These are phyloP conservation scores for Deilephila elpenor DNA, from an alignment of 2,888 invertebrate genomes.

Conservation along the genomic window DNA sequence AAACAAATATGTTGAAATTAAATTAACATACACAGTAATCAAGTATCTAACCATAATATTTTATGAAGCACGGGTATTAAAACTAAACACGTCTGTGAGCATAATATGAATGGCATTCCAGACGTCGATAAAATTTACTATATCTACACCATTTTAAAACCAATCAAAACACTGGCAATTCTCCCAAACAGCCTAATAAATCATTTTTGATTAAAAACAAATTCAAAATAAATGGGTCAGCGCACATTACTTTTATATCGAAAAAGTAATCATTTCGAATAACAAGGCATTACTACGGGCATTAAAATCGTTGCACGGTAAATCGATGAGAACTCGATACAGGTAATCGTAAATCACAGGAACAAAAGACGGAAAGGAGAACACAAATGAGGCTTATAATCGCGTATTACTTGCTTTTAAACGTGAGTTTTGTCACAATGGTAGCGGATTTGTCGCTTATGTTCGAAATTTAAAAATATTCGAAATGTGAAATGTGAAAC, in stretches of 20 bases:
- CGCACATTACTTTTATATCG: conserved; percentile 39
- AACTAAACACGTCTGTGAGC: no score
- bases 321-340: conserved; percentile 69
- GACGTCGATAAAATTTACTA: neutral
- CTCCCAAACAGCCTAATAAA: conserved; percentile 31
- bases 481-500: neutral
- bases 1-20: no score
- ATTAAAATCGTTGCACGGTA: conserved; percentile 61
- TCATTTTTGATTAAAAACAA: conserved; percentile 27
- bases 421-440: conserved; percentile 14
- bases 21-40: no score
- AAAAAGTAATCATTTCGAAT: conserved; percentile 46
- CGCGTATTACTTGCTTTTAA: conserved; percentile 41
- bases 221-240: conserved; percentile 23
- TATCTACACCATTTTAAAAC: neutral
- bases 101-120: neutral
- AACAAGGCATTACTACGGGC: conserved; percentile 59
- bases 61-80: no score
- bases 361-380: conserved; percentile 81
- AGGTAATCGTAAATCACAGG: conserved; percentile 74
- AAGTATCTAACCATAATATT: no score
- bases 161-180: conserved; percentile 11
- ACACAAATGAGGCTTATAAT: conserved; percentile 82
- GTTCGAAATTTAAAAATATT: conserved; percentile 19
- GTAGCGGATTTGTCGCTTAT: conserved; percentile 8